A percentile compares a stretch with the other conserved stretches of the same genome.
Conservation (phyloP, 1,140 invertebrate species). For the Melanaphis sacchari region DNA sequence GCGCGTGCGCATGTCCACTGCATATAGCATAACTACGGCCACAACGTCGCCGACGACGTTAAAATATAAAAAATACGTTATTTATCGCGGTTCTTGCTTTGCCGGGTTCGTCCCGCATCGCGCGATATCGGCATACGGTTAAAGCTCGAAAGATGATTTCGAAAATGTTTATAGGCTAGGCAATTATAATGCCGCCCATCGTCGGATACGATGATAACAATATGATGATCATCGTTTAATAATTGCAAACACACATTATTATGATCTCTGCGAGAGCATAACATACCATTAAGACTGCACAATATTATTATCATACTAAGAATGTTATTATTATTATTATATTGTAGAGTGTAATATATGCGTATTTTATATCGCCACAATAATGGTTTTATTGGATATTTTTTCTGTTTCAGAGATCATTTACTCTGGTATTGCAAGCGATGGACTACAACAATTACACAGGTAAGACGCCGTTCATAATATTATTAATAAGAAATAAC, state of each 20-base stretch:
- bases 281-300: no score
- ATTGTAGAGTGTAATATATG: not conserved
- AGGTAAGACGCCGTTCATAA: not conserved
- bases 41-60: not conserved
- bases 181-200: no score
- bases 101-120: not conserved
- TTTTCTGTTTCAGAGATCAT: constrained; percentile 80
- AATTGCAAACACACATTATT: not conserved
- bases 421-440: constrained; percentile 89
- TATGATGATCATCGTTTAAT: not conserved
- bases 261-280: not conserved
- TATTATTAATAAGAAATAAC: not conserved
- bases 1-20: constrained; percentile 16
- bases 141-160: not conserved
- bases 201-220: not conserved
- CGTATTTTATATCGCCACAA: not conserved
- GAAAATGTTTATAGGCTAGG: not conserved
- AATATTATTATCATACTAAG: not conserved
- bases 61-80: constrained; percentile 18
- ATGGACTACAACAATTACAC: constrained; percentile 80
- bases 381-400: constrained; percentile 45
- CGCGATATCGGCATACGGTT: not conserved
- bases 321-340: not conserved
- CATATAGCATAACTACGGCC: not conserved
- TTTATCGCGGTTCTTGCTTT: not conserved